Base-by-base conservation (phyloP, 2,797 vertebrate species). In the Mormyrus proboscirostris region DNA sequence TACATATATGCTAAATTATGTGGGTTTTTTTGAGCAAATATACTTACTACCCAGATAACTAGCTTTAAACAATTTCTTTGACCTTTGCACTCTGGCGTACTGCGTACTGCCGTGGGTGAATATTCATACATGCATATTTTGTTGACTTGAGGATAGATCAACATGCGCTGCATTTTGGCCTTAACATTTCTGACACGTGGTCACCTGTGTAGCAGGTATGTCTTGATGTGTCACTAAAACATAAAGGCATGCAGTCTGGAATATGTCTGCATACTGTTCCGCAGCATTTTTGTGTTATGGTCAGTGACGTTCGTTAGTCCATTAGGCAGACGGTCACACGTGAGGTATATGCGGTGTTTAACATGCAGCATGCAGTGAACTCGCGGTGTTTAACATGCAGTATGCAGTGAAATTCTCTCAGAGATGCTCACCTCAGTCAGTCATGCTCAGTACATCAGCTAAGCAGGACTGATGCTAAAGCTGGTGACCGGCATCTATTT, bases 31-130 rank as follows among this genome's bases (percentile, higher is more conserved):
- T 16, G 53, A 55, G 53, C 51, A 53, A 55, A 55, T 57, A 7
- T 57, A n/a, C 19, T 57, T n/a, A 57, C 6, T 57, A n/a, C 55
- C 55, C 19, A 57, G 19, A 57, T 57, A 57, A 57, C 4, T n/a
- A 57, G 16, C 55, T 57, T n/a, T 57, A 57, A 57, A n/a, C 5
- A 7, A 0, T n/a, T 57, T 57, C 55, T 57, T 55, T 57, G 55
- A 6, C 19, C 55, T 57, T 57, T 57, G 55, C 19, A n/a, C 19
- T 1, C 16, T 57, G 16, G 1, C 4, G 0, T 55, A 19, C 53
- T 0, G 1, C 4, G 0, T 55, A 19, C 53, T 0, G 2, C 19
- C 1, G 19, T 2, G 6, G 19, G 19, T 22, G n/a, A 2, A 9
- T 22, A 22, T 59, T 0, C 57, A 9, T 59, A 22, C 55, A n/a